Base-by-base conservation (phyloP, 2,888 invertebrate species). In the Sarcophaga rosellei region DNA sequence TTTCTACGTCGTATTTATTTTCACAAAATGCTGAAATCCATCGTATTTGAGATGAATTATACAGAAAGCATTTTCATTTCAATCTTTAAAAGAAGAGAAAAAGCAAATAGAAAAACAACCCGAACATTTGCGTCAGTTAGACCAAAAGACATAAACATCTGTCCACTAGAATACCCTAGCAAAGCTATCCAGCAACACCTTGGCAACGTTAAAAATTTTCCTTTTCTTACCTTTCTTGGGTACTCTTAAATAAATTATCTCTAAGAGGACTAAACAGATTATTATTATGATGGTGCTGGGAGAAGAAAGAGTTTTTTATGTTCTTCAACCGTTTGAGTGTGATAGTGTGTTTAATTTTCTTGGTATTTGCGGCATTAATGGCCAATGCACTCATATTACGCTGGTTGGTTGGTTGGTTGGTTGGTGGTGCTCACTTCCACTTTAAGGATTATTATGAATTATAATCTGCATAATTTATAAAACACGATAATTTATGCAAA, bases 391-490 rank as follows among this genome's bases (percentile, higher is more conserved):
- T 53, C 53, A 17, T 53, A 17, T 12, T 15, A 53, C 53, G 53
- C 1, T 53, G 17, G 15, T 0, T 69, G 44, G 44, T 53, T 53
- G 44, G 35, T 59, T 21, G 57, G 35, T 35, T 69, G 25, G 44
- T 47, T 53, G 23, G 5, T 45, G 23, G 57, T 61, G 44, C 45
- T 57, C 10, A 35, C 44, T 73, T 61, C 12, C 61, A 1, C 53
- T 65, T 74, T 59, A 23, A 65, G 59, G 74, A 77, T 83, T 77
- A 77, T 77, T 77, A 62, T 77, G 63, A 77, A 74, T 86, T 81
- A 86, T 83, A 61, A 83, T 77, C 59, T 77, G 3, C 77, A 74
- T 81, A 86, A 81, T 83, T 83, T 73, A 69, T 80, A 65, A 35
- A 35, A 35, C 35, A 68, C 47, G 21, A 76, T 80, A 76, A 80